Base-by-base conservation (phyloP, 2,888 invertebrate genomes). In the Agonum fuliginosum region DNA sequence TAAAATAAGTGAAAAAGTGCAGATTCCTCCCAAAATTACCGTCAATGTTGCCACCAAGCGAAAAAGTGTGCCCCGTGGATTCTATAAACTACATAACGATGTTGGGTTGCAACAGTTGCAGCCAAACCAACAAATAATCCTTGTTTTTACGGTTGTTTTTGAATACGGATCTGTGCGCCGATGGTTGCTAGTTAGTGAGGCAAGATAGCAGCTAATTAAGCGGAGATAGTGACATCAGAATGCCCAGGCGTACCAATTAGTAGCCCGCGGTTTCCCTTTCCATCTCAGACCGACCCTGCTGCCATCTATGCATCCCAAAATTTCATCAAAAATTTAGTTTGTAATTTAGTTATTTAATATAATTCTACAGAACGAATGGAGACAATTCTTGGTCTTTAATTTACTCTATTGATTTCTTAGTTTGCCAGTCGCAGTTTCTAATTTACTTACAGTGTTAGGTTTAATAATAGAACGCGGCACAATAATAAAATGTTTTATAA, bases 131-230 rank as follows among this genome's bases (percentile, higher is more conserved):
- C n/a, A n/a, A n/a, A n/a, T n/a, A n/a, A n/a, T n/a, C n/a, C n/a
- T n/a, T n/a, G n/a, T n/a, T n/a, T n/a, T n/a, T n/a, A n/a, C n/a
- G n/a, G n/a, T 30, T 30, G 3, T 30, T 30, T 14, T 14, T 27
- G 0, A 73, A 14, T 73, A 14, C 58, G 34, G 54, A 0, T 12
- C 73, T 73, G 73, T 20, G 5, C 5, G 12, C 20, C 22, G 17
- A 0, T 71, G 71, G 27, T 58, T 43, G 41, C 73, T 58, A 73
- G 73, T 73, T 73, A 73, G 73, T 41, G 41, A 19, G 20, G 58
- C 41, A 51, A 54, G 76, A 76, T 76, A 51, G 67, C 69, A 24
- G 69, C 76, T 76, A 76, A 76, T 76, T 76, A 76, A 76, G 51
- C 37, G 37, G 22, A 76, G 76, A 76, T 76, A 76, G 76, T 76